phyloP scores from a whole-genome alignment of 2,113 vertebrate genomes.

The Trichomycterus rosablanca region DNA sequence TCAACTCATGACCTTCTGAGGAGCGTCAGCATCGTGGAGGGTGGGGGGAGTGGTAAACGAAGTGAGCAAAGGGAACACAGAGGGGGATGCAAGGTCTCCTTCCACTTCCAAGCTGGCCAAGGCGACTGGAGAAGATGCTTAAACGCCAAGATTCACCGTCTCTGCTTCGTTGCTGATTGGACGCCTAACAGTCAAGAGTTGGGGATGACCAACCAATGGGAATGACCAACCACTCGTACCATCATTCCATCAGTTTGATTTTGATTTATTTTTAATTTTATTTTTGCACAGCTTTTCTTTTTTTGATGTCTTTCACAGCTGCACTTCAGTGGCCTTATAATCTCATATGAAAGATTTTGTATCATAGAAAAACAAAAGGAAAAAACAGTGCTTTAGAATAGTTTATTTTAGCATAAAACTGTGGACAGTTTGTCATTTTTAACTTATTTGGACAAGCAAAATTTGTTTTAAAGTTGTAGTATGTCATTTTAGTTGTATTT shows the following conservation, averaged over 20 bases:
- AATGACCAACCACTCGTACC: conserved; percentile 5
- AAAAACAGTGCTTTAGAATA: background rate
- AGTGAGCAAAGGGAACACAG: conserved; percentile 24
- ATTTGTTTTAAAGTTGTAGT: too few relatives aligned
- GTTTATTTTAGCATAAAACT: too few relatives aligned
- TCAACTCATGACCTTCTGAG: conserved; percentile 82
- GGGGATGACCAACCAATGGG: background rate
- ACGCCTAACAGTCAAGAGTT: background rate
- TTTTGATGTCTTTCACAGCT: conserved; percentile 26
- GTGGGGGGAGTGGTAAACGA: conserved; percentile 17
- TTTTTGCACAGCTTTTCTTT: background rate
- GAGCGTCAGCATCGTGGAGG: conserved; percentile 52
- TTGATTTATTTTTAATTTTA: background rate
- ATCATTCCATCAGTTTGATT: background rate
- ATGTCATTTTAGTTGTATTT: too few relatives aligned
- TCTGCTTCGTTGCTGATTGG: conserved; percentile 8
- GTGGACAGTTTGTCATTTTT: too few relatives aligned
- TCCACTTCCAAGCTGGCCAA: background rate
- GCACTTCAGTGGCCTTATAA: conserved; percentile 38
- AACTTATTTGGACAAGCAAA: too few relatives aligned
- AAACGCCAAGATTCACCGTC: background rate
- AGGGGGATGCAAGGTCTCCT: background rate
- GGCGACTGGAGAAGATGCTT: conserved; percentile 15
- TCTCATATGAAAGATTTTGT: conserved; percentile 9
- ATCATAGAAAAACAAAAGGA: background rate